Evolutionary conservation across 2,888 invertebrate genomes (phyloP).

Genomic region (Petrolisthes manimaculis): DNA sequence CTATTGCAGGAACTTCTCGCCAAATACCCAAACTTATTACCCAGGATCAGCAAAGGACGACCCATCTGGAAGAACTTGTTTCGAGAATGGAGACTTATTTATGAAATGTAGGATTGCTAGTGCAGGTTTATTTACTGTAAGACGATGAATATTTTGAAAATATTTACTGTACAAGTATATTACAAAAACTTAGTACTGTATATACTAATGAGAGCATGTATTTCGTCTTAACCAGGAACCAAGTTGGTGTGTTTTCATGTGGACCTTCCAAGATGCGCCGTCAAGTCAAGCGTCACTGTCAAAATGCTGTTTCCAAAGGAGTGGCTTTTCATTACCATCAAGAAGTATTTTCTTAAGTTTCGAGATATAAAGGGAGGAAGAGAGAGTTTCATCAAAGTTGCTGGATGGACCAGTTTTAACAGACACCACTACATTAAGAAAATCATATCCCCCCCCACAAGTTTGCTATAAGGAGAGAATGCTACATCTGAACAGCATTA

Average conservation of each 20-base stretch:
- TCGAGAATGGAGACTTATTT: conserved; percentile 30
- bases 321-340: conserved; percentile 49
- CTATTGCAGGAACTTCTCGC: conserved; percentile 37
- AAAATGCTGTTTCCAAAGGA: conserved; percentile 30
- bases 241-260: conserved; percentile 55
- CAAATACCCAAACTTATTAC: conserved; percentile 38
- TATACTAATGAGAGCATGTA: background rate
- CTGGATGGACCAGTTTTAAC: too few species aligned
- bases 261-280: conserved; percentile 42
- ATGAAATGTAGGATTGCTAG: conserved; percentile 5
- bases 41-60: conserved; percentile 41
- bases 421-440: too few species aligned
- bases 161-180: background rate
- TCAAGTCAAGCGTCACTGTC: conserved; percentile 38
- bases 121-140: too few species aligned
- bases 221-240: conserved; percentile 2
- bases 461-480: too few species aligned
- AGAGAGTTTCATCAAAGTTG: too few species aligned
- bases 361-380: too few species aligned
- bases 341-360: conserved; percentile 48
- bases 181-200: background rate
- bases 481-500: too few species aligned
- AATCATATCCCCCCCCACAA: too few species aligned
- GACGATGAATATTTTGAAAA: background rate
- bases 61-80: conserved; percentile 54